These are phyloP conservation scores for Trichonephila clavata DNA, from an alignment of 1,140 invertebrate genomes.

Conservation along the genomic window DNA sequence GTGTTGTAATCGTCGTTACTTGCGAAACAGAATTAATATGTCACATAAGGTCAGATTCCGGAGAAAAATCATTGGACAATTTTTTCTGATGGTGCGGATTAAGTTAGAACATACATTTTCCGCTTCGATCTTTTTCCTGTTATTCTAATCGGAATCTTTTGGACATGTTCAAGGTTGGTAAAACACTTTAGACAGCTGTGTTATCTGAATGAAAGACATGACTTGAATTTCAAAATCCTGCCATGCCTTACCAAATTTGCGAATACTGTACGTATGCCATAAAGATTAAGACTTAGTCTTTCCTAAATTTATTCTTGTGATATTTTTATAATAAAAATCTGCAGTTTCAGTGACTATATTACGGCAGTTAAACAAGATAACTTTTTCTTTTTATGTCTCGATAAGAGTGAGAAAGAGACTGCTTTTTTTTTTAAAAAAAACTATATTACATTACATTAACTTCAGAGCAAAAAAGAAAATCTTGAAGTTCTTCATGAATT, in stretches of 20 bases:
- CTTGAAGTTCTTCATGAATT: too few relatives aligned
- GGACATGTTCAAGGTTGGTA: conserved; percentile 36
- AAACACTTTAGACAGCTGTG: neutral
- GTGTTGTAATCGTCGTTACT: conserved; percentile 22
- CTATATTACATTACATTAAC: too few relatives aligned
- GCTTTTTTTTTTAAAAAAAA: too few relatives aligned
- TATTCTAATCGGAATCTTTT: conserved; percentile 1
- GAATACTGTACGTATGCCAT: neutral
- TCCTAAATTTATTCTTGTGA: neutral
- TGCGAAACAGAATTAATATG: neutral
- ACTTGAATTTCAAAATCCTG: neutral
- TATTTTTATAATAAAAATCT: neutral
- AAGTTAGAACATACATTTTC: neutral
- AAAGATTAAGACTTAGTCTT: neutral
- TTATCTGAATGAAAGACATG: neutral
- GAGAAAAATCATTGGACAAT: conserved; percentile 10
- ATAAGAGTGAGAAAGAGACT: too few relatives aligned
- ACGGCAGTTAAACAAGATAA: too few relatives aligned
- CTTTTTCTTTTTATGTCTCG: too few relatives aligned
- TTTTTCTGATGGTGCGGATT: neutral
- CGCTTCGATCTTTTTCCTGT: neutral
- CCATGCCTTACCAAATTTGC: neutral
- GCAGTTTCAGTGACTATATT: neutral
- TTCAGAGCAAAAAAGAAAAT: too few relatives aligned
- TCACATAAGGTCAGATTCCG: neutral